These are phyloP conservation scores for Monochamus alternatus DNA, from an alignment of 2,888 invertebrate species.

Conservation along the genomic window DNA sequence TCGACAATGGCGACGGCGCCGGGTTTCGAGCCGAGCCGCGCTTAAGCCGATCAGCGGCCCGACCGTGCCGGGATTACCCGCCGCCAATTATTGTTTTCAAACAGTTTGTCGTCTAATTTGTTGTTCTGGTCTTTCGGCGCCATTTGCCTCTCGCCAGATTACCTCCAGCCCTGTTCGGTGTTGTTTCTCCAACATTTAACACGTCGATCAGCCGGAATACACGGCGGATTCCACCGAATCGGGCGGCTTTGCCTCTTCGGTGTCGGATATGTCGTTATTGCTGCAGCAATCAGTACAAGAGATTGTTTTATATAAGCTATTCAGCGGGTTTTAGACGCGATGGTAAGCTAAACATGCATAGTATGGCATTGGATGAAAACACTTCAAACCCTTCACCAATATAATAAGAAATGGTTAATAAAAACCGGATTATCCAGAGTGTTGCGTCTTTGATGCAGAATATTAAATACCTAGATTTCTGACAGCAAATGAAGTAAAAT, in stretches of 20 bases:
- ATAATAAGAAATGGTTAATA: too few relatives aligned
- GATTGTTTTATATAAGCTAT: too few relatives aligned
- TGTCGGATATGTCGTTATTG: too few relatives aligned
- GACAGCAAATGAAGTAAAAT: too few relatives aligned
- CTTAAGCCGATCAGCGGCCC: conserved; percentile 52
- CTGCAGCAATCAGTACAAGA: too few relatives aligned
- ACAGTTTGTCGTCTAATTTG: conserved; percentile 61
- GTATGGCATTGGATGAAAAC: too few relatives aligned
- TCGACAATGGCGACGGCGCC: conserved; percentile 7
- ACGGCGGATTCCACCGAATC: neutral
- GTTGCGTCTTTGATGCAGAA: too few relatives aligned
- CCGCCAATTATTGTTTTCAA: conserved; percentile 63
- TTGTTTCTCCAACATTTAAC: conserved; percentile 47
- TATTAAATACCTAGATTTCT: too few relatives aligned
- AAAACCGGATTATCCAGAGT: too few relatives aligned
- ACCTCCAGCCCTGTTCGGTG: conserved; percentile 43
- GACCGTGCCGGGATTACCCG: conserved; percentile 61
- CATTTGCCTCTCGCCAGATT: conserved; percentile 58
- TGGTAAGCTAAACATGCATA: too few relatives aligned
- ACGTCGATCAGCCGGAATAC: conserved; percentile 34
- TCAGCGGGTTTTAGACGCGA: too few relatives aligned
- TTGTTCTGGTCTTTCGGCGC: conserved; percentile 61
- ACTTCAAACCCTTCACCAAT: too few relatives aligned
- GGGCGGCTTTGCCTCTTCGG: neutral
- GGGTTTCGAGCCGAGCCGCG: neutral